A percentile compares a stretch with the other conserved stretches of the same genome.
phyloP scores from a whole-genome alignment of 30 jellyfish, hydroid and myxozoan genomes.

The Cassiopea xamachana region DNA sequence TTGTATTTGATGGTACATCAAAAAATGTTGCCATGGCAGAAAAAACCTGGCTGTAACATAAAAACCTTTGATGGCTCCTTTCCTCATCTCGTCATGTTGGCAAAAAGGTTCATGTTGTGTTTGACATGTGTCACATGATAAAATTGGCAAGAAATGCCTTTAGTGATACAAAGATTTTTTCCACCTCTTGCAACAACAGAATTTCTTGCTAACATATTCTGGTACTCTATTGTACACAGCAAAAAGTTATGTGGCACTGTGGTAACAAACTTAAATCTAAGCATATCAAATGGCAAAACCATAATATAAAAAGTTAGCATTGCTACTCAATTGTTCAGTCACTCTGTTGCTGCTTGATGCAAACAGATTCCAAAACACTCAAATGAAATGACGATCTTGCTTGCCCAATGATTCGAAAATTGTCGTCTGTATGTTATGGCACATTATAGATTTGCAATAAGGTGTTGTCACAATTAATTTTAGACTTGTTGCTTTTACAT shows the following conservation, averaged over 20 bases:
- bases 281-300: constrained; percentile 43
- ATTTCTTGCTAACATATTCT: constrained; percentile 34
- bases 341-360: no score
- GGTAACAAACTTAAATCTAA: constrained; percentile 20
- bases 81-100: constrained; percentile 20
- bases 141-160: constrained; percentile 46
- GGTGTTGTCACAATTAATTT: no score
- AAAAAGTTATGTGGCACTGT: constrained; percentile 25
- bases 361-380: no score
- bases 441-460: no score
- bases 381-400: no score
- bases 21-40: constrained; percentile 53
- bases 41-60: constrained; percentile 44
- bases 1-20: constrained; percentile 62
- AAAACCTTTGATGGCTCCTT: constrained; percentile 38
- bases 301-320: no score
- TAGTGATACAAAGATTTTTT: constrained; percentile 13
- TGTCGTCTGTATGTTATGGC: no score
- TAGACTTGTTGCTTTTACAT: no score
- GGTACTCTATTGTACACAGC: constrained; percentile 22
- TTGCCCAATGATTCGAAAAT: no score
- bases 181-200: constrained; percentile 13
- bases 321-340: no score
- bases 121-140: constrained; percentile 55
- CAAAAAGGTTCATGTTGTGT: background rate